phyloP scores from a whole-genome alignment of 2,888 invertebrate genomes.

The Glyphotaelius pellucidus region DNA sequence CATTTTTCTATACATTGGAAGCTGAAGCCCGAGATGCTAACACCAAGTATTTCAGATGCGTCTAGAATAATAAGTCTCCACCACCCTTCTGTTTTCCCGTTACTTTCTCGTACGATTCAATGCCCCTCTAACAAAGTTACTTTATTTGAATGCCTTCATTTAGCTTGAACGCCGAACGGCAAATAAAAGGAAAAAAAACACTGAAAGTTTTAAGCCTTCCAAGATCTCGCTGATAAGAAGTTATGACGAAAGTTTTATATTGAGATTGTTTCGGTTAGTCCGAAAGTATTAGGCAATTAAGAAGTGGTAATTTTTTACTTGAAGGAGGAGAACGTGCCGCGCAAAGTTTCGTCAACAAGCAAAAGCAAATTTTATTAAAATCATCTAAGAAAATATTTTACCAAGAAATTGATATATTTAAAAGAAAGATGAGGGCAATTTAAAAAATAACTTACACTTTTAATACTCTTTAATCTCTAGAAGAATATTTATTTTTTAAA shows the following conservation, averaged over 20 bases:
- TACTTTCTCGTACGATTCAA: conserved; percentile 60
- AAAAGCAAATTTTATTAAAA: not conserved
- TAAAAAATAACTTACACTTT: not conserved
- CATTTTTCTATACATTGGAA: conserved; percentile 55
- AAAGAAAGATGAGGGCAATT: not conserved
- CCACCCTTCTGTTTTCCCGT: conserved; percentile 46
- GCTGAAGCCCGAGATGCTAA: conserved; percentile 56
- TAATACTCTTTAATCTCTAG: not conserved
- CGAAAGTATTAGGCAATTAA: conserved; percentile 41
- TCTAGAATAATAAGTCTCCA: conserved; percentile 60
- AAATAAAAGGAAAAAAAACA: conserved; percentile 55
- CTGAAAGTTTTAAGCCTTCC: conserved; percentile 55
- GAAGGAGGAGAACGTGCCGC: not conserved
- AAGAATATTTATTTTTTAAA: not conserved
- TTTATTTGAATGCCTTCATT: conserved; percentile 66
- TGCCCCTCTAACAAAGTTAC: conserved; percentile 62
- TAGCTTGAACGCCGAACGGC: conserved; percentile 53
- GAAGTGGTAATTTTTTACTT: conserved; percentile 43
- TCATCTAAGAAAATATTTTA: not conserved
- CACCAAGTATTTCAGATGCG: conserved; percentile 55
- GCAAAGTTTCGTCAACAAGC: not conserved
- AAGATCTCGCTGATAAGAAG: conserved; percentile 55
- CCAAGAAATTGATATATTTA: not conserved
- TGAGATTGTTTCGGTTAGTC: conserved; percentile 47
- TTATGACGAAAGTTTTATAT: conserved; percentile 52